phyloP scores from a whole-genome alignment of 2,113 vertebrate genomes.

The Oncorhynchus tshawytscha region DNA sequence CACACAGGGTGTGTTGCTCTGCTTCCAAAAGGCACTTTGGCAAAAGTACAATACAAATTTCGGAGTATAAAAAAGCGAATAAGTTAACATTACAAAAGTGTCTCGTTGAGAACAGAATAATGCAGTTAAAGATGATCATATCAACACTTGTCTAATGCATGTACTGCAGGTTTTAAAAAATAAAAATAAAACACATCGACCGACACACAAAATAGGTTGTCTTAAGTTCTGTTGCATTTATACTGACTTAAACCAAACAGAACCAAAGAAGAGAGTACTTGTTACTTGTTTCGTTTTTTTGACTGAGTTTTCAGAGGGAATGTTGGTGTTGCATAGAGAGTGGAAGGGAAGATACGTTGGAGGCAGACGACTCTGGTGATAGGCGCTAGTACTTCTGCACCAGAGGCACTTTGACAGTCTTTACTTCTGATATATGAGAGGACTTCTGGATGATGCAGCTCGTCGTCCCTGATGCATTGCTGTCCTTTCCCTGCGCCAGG shows the following conservation, averaged over 20 bases:
- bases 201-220: constrained; percentile 35
- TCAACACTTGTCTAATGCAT: constrained; percentile 42
- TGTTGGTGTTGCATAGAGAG: constrained; percentile 55
- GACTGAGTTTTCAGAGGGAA: constrained; percentile 41
- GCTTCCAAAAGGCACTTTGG: constrained; percentile 74
- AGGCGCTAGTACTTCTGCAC: constrained; percentile 80
- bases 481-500: constrained; percentile 89
- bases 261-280: constrained; percentile 13
- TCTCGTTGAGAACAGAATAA: constrained; percentile 64
- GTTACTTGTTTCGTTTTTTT: constrained; percentile 19
- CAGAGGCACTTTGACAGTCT: constrained; percentile 91
- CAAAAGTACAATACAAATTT: constrained; percentile 57
- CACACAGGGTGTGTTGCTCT: constrained; percentile 37
- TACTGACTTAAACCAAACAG: constrained; percentile 30
- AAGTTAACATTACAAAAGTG: constrained; percentile 76
- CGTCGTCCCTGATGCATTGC: constrained; percentile 76
- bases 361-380: no score
- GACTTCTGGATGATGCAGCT: constrained; percentile 99
- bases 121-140: constrained; percentile 42
- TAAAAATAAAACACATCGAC: background rate
- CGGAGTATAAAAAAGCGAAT: constrained; percentile 65
- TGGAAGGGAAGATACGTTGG: background rate
- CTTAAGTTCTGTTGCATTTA: constrained; percentile 31
- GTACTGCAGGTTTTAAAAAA: constrained; percentile 30
- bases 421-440: constrained; percentile 97